Evolutionary conservation across 1,140 invertebrate species (phyloP).

Genomic region (Drosophila nigromelanica): DNA sequence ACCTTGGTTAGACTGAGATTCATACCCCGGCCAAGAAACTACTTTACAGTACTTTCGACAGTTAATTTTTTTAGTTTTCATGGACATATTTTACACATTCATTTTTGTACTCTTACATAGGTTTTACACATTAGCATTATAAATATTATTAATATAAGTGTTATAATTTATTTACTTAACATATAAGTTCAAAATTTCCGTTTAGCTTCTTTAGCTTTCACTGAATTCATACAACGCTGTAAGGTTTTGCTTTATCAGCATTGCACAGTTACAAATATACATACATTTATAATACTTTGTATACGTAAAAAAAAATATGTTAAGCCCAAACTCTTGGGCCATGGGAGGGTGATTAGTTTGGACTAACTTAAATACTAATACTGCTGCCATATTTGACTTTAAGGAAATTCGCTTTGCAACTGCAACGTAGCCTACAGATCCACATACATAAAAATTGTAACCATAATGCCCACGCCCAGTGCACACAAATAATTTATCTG

Average conservation of each 20-base stretch:
- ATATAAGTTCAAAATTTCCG: conserved; percentile 34
- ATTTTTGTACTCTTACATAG: conserved; percentile 62
- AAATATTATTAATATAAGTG: conserved; percentile 25
- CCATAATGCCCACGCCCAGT: conserved; percentile 50
- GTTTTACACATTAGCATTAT: conserved; percentile 20
- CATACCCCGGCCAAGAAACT: too few species aligned
- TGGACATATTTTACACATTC: conserved; percentile 21
- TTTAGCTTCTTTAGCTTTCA: conserved; percentile 28
- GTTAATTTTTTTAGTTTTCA: conserved; percentile 7
- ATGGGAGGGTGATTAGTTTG: background rate
- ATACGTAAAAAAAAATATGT: conserved; percentile 16
- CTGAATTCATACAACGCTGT: conserved; percentile 13
- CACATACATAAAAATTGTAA: conserved; percentile 59
- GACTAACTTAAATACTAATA: conserved; percentile 46
- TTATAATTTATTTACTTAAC: conserved; percentile 36
- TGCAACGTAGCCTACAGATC: conserved; percentile 36
- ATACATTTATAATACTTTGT: conserved; percentile 21
- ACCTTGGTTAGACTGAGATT: too few species aligned
- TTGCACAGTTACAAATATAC: conserved; percentile 56
- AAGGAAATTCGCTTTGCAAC: conserved; percentile 8
- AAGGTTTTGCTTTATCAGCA: conserved; percentile 39
- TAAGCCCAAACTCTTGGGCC: conserved; percentile 12
- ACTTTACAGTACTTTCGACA: too few species aligned
- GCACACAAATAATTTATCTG: conserved; percentile 69
- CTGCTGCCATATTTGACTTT: conserved; percentile 40